Evolutionary conservation across 1,140 invertebrate genomes (phyloP).

Genomic region (Trinorchestia longiramus): DNA sequence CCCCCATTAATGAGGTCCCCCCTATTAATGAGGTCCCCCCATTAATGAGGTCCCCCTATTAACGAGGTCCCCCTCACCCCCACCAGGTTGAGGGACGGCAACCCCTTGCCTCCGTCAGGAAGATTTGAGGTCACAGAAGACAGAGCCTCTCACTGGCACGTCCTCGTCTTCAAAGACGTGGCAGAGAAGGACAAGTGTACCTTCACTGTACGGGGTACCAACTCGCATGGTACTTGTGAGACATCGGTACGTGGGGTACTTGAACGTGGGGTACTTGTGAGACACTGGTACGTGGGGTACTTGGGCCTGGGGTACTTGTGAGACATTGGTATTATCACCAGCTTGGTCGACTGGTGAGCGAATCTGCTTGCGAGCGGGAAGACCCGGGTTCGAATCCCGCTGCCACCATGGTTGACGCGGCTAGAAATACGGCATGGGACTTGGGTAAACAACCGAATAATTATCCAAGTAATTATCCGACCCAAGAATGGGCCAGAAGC

Average conservation of each 20-base stretch:
- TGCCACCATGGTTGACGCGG: no score
- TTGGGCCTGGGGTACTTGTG: background rate
- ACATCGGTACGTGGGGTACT: constrained; percentile 63
- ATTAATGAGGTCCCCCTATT: background rate
- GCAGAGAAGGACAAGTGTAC: constrained; percentile 72
- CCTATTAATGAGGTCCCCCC: background rate
- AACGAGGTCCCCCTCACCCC: background rate
- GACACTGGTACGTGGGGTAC: background rate
- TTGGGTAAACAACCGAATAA: no score
- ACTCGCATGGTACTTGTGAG: constrained; percentile 73
- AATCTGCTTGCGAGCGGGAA: no score
- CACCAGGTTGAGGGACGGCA: constrained; percentile 61
- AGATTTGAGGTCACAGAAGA: constrained; percentile 79
- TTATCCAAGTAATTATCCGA: no score
- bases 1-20: background rate
- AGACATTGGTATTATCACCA: no score
- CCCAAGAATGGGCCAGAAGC: no score
- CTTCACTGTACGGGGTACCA: constrained; percentile 74
- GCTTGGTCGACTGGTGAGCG: no score
- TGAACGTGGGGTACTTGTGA: background rate
- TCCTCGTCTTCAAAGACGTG: constrained; percentile 70
- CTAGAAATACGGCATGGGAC: no score
- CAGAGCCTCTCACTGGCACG: constrained; percentile 81
- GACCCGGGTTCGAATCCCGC: no score
- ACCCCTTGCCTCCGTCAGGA: constrained; percentile 68